phyloP scores from a whole-genome alignment of 2,113 vertebrate genomes.

The Myodes glareolus region DNA sequence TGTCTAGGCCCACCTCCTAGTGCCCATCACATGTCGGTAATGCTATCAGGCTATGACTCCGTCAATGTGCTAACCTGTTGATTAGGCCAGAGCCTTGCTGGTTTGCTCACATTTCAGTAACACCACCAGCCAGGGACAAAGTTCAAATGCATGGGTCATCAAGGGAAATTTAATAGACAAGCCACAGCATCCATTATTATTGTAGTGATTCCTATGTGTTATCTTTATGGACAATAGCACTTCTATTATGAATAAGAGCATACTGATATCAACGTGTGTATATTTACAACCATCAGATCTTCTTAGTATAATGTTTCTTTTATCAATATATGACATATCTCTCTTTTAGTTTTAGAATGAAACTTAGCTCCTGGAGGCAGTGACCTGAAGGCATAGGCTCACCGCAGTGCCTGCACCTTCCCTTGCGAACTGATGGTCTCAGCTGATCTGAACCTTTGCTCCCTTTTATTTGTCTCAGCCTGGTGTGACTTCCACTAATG shows the following conservation, averaged over 20 bases:
- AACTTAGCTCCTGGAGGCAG: neutral
- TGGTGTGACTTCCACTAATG: too few species aligned
- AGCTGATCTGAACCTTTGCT: neutral
- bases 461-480: neutral
- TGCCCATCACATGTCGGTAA: neutral
- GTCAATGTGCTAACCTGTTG: neutral
- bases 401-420: neutral
- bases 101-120: neutral
- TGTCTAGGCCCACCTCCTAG: too few species aligned
- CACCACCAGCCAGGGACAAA: neutral
- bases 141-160: neutral
- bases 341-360: neutral
- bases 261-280: neutral
- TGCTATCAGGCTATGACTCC: neutral
- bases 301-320: neutral
- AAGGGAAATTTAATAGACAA: neutral
- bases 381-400: neutral
- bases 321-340: neutral
- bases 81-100: neutral
- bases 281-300: neutral
- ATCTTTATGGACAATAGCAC: neutral
- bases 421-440: neutral
- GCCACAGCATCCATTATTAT: neutral
- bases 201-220: neutral
- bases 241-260: neutral